Base-by-base conservation (phyloP, 2,113 vertebrate species). In the Hippopotamus amphibius region DNA sequence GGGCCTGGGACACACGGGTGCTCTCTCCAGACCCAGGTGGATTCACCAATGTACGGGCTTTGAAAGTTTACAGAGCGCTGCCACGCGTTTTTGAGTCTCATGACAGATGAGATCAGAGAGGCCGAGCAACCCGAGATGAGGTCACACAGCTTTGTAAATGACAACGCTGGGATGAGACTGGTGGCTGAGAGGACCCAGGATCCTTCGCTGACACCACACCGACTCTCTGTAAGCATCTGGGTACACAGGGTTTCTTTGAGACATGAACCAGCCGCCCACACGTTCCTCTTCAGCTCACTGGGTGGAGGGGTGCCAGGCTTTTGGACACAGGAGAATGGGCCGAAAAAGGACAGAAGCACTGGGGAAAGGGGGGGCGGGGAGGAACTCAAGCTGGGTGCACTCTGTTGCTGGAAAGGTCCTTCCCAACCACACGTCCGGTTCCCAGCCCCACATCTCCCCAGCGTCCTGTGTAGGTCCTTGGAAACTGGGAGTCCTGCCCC, bases 1-100 rank as follows among this genome's bases (percentile, higher is more conserved):
- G 0, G 15, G 17, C 28, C 30, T 1, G 21, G 33, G 43, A 3
- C 46, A n/a, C 71, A 1, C 5, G n/a, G 21, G 6, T 46, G 30
- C 2, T 43, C 63, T 30, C 57, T 81, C 41, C 33, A 30, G 48
- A 33, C 55, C n/a, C 88, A 53, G 28, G 2, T 10, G 41, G 14
- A 68, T 66, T 91, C 66, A 33, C 37, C 26, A 17, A 13, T 9
- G 1, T 53, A 10, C 0, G 16, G 30, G 26, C 22, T 65, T 68
- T 37, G 43, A 19, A 84, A 59, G 16, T 14, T 80, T 43, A 43
- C 19, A 41, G 33, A 74, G 66, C 8, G 33, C 61, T 63, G 30
- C 46, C 17, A 10, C 8, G 0, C 48, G 11, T 22, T 76, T 81
- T 46, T 81, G 24, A 90, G 26, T 81, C 26, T 55, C 37, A 1